phyloP scores from a whole-genome alignment of 2,888 invertebrate genomes.

The Pandemis cinnamomeana region DNA sequence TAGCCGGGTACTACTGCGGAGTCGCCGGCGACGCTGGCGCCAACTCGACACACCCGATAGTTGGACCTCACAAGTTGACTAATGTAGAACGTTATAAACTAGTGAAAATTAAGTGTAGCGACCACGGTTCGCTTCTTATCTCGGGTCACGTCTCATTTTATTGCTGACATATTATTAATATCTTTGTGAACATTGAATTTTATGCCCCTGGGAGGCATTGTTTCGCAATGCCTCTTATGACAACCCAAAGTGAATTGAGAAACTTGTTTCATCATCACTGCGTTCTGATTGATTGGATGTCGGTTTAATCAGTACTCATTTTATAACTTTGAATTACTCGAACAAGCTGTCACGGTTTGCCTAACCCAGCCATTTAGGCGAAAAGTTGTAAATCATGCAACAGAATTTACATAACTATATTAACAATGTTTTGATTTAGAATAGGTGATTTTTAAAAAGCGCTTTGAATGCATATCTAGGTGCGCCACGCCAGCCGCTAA shows the following conservation, averaged over 20 bases:
- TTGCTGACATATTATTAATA: conserved; percentile 81
- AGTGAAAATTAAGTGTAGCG: conserved; percentile 81
- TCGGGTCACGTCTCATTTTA: conserved; percentile 78
- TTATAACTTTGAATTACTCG: not conserved
- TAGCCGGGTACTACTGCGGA: conserved; percentile 48
- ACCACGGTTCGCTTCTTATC: conserved; percentile 74
- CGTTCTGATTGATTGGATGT: conserved; percentile 29
- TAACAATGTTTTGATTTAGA: not conserved
- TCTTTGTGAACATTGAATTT: conserved; percentile 76
- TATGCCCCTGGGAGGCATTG: conserved; percentile 65
- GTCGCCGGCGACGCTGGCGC: conserved; percentile 64
- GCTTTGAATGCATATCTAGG: not conserved
- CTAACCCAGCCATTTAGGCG: not conserved
- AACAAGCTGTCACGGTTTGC: conserved; percentile 5
- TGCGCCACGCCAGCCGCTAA: too few relatives aligned
- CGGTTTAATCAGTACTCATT: conserved; percentile 20
- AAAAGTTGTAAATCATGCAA: not conserved
- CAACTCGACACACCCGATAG: conserved; percentile 60
- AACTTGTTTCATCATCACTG: conserved; percentile 40
- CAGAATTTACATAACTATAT: not conserved
- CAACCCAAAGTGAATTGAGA: conserved; percentile 46
- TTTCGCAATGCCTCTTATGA: conserved; percentile 59
- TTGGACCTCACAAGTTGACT: conserved; percentile 77
- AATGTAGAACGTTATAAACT: conserved; percentile 76
- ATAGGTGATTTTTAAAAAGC: not conserved